Evolutionary conservation across 2,888 invertebrate genomes (phyloP), one percentile per base, ranked within the genome.

Genomic region (Ophion obscuratus): DNA sequence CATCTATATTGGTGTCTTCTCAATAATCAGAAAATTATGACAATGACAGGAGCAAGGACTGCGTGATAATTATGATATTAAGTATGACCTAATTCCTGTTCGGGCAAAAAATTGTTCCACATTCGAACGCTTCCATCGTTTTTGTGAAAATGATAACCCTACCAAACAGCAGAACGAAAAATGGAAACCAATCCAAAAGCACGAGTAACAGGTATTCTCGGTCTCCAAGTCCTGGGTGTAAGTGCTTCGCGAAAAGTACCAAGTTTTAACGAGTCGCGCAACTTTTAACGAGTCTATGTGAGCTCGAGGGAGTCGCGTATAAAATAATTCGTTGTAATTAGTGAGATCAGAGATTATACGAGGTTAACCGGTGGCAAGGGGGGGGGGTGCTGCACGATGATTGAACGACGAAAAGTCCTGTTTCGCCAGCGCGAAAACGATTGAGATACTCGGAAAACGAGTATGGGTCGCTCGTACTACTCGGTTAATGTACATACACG

Each of bases 401-500:
- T 78, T 47, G n/a, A 27, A 78, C 24, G 75, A 64, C 64, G 47
- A 27, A 77, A 68, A 44, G 68, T 44, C 59, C 24, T 64, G 27
- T 53, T 17, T 57, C 24, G 31, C n/a, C 11, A 24, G 53, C 67
- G 47, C 31, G 57, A 64, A 78, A 78, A 83, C 47, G 77, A 53
- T 83, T 62, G 74, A 53, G 53, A 53, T 57, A 83, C 73, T 67
- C 74, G 61, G 78, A 74, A 78, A 78, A 74, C 62, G 78, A 78
- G 73, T 74, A 53, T 3, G 5, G 17, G 4, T 3, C 53, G 53
- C 44, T 74, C 64, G 47, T 59, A 70, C 71, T 62, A 27, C 68
- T 62, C 31, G 85, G 62, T 70, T 75, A 68, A 85, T 79, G 36
- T 17, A 5, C 53, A 53, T 53, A 53, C 75, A 80, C 74, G 75